Percentiles rank a stretch among this genome's conserved stretches.
Conservation (phyloP, 2,888 invertebrate genomes). For the Labia minor region DNA sequence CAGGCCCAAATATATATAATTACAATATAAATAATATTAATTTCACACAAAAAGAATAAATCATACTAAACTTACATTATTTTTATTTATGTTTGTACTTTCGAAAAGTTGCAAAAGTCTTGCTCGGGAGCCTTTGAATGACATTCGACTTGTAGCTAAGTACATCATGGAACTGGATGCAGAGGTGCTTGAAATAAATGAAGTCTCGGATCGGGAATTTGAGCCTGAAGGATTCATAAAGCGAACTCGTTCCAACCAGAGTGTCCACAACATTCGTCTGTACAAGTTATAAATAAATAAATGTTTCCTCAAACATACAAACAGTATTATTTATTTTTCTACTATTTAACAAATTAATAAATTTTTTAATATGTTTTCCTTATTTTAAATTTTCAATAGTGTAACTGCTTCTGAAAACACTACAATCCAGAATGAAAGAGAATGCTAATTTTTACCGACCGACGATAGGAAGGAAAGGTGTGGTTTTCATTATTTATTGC, state of each 20-base stretch:
- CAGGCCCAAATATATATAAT: too few species aligned
- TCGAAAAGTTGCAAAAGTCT: slow-evolving; percentile 32
- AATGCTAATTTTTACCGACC: too few species aligned
- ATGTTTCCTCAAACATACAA: not conserved
- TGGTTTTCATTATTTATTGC: too few species aligned
- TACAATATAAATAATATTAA: not conserved
- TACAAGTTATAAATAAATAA: slow-evolving; percentile 22
- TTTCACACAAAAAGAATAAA: not conserved
- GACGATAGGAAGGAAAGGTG: too few species aligned
- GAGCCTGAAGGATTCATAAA: slow-evolving; percentile 37
- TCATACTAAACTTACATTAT: not conserved
- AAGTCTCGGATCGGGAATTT: slow-evolving; percentile 42
- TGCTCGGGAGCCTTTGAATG: slow-evolving; percentile 29
- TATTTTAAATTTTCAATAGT: too few species aligned
- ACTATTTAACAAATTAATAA: too few species aligned
- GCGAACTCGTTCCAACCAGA: slow-evolving; percentile 47
- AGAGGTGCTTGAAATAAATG: slow-evolving; percentile 41
- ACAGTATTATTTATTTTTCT: too few species aligned
- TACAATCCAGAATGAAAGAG: too few species aligned
- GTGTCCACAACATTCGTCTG: slow-evolving; percentile 45
- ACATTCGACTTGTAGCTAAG: slow-evolving; percentile 35
- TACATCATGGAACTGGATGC: slow-evolving; percentile 38
- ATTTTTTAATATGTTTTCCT: too few species aligned
- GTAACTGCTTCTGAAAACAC: too few species aligned
- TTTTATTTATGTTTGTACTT: too few species aligned